A percentile compares a stretch with the other conserved stretches of the same genome.
These are phyloP conservation scores for Galeruca laticollis DNA, from an alignment of 2,888 invertebrate genomes.

Conservation along the genomic window DNA sequence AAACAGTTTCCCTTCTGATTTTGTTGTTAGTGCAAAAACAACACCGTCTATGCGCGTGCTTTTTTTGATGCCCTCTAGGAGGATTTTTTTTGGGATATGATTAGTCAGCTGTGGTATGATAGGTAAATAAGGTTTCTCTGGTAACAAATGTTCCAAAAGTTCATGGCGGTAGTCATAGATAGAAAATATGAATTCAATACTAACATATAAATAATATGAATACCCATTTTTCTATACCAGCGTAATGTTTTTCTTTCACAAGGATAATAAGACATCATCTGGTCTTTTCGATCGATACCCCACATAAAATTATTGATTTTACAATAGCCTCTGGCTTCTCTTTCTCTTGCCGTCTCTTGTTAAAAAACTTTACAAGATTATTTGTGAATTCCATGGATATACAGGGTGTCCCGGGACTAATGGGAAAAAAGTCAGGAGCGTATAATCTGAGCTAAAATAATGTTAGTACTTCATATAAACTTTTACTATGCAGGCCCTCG, in stretches of 20 bases:
- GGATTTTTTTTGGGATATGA: conserved; percentile 12
- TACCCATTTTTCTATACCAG: conserved; percentile 52
- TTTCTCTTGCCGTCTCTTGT: conserved; percentile 40
- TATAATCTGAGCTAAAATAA: too few species aligned
- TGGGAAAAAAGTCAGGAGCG: too few species aligned
- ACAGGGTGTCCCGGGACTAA: too few species aligned
- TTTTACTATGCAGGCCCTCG: too few species aligned
- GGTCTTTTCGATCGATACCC: conserved; percentile 49
- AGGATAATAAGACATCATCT: conserved; percentile 52
- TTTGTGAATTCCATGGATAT: conserved; percentile 52
- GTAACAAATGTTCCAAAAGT: conserved; percentile 29
- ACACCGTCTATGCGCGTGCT: neutral
- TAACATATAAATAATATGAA: conserved; percentile 35
- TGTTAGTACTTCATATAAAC: too few species aligned
- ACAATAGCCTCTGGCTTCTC: too few species aligned
- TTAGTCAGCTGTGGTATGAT: neutral
- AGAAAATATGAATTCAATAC: conserved; percentile 40
- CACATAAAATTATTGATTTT: too few species aligned
- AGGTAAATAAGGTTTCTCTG: neutral
- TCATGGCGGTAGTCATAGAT: conserved; percentile 32
- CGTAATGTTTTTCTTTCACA: conserved; percentile 48
- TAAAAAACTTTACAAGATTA: conserved; percentile 39
- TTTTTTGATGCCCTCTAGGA: conserved; percentile 1
- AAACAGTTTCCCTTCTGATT: conserved; percentile 22
- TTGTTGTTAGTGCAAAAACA: conserved; percentile 16